Evolutionary conservation across 2,797 vertebrate genomes (phyloP).

Genomic region (Acipenser oxyrinchus): DNA sequence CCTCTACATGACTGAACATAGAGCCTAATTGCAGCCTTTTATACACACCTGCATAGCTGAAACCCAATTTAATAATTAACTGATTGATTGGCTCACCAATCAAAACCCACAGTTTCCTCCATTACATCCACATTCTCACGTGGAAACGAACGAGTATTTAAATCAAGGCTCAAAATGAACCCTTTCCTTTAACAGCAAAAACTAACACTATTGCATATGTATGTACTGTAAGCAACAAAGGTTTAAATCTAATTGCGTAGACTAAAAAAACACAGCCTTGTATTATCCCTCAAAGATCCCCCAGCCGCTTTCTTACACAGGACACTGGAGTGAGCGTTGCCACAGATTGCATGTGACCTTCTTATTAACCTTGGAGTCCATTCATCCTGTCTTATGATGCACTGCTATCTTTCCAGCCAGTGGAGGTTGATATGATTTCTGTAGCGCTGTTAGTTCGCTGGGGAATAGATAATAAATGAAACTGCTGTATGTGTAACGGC

Average conservation of each 20-base stretch:
- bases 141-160: no score
- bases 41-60: no score
- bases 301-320: background rate
- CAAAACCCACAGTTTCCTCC: no score
- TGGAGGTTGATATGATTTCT: constrained; percentile 12
- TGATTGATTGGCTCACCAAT: no score
- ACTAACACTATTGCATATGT: no score
- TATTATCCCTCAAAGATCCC: background rate
- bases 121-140: no score
- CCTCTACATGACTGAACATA: no score
- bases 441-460: constrained; percentile 10
- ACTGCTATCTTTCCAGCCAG: constrained; percentile 11
- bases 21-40: no score
- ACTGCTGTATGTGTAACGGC: constrained; percentile 2
- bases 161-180: no score
- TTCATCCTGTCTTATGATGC: constrained; percentile 11
- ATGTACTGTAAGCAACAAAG: no score
- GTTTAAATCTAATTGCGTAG: constrained; percentile 9
- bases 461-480: constrained; percentile 11
- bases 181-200: no score
- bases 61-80: no score
- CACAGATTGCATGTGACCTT: constrained; percentile 12
- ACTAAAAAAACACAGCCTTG: background rate
- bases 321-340: background rate
- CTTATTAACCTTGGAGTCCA: constrained; percentile 20